These are phyloP conservation scores for Caerostris darwini DNA, from an alignment of 1,140 invertebrate species.

Conservation along the genomic window DNA sequence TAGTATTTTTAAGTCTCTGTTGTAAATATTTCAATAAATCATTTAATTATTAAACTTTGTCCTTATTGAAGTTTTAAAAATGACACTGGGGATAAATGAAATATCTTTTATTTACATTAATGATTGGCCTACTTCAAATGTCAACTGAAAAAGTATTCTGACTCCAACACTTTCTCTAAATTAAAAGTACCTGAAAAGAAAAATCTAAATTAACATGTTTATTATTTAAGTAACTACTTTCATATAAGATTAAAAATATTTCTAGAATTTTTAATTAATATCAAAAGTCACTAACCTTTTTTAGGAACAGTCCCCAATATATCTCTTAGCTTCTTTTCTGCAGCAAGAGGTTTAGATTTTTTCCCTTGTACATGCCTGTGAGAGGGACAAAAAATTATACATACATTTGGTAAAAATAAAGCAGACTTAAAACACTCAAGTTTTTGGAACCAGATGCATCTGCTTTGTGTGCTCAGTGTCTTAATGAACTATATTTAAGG, in stretches of 20 bases:
- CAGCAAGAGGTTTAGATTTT: constrained; percentile 10
- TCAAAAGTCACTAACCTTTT: constrained; percentile 78
- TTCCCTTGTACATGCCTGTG: constrained; percentile 57
- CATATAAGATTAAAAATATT: background rate
- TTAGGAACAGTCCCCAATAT: constrained; percentile 78
- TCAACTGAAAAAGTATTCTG: constrained; percentile 87
- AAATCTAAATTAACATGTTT: background rate
- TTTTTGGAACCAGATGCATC: too few species aligned
- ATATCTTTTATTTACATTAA: too few species aligned
- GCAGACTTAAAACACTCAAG: background rate
- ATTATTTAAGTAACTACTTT: background rate
- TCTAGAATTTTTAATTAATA: background rate
- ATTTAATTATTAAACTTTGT: background rate
- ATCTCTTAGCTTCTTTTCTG: constrained; percentile 72
- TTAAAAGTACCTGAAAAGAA: constrained; percentile 88
- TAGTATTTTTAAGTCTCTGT: background rate
- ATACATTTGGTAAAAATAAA: background rate
- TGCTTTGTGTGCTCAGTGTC: too few species aligned
- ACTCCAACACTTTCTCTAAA: constrained; percentile 88
- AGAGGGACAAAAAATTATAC: background rate
- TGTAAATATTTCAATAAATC: constrained; percentile 1
- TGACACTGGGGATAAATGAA: too few species aligned
- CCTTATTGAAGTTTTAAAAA: too few species aligned
- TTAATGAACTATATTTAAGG: too few species aligned
- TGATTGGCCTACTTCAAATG: too few species aligned